Conservation (phyloP, 2,888 invertebrate species). For the Chromoteleia sp. region DNA sequence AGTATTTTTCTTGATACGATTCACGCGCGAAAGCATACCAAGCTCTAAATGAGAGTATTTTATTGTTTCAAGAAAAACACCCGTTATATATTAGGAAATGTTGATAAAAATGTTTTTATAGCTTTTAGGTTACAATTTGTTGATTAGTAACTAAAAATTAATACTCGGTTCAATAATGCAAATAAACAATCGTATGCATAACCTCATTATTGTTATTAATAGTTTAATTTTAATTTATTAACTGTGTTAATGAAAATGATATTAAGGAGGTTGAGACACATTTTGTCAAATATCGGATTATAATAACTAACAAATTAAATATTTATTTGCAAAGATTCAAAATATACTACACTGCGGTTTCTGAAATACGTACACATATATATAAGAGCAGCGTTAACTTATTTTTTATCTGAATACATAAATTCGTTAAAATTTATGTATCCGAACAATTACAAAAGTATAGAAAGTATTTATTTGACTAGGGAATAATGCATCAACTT, state of each 20-base stretch:
- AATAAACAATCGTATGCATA: constrained; percentile 7
- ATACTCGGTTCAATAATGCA: background rate
- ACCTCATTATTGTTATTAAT: constrained; percentile 12
- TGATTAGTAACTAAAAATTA: constrained; percentile 25
- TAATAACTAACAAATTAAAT: background rate
- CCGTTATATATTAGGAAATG: constrained; percentile 17
- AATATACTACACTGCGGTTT: no score
- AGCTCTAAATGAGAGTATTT: constrained; percentile 32
- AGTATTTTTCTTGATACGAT: constrained; percentile 32
- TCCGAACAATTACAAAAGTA: background rate
- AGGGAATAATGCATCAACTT: constrained; percentile 25
- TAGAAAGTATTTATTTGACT: background rate
- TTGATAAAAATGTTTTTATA: background rate
- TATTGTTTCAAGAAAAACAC: constrained; percentile 27
- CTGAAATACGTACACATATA: no score
- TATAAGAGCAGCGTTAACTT: no score
- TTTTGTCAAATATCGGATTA: constrained; percentile 10
- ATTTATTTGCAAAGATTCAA: no score
- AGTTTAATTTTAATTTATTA: constrained; percentile 14
- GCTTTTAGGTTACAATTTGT: constrained; percentile 1
- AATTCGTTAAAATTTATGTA: no score
- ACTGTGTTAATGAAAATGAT: constrained; percentile 10
- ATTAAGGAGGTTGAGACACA: constrained; percentile 36
- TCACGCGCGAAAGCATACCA: constrained; percentile 1
- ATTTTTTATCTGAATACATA: no score